A percentile compares a stretch with the other conserved stretches of the same genome.
phyloP scores from a whole-genome alignment of 2,797 vertebrate species.

The Mus minutoides region DNA sequence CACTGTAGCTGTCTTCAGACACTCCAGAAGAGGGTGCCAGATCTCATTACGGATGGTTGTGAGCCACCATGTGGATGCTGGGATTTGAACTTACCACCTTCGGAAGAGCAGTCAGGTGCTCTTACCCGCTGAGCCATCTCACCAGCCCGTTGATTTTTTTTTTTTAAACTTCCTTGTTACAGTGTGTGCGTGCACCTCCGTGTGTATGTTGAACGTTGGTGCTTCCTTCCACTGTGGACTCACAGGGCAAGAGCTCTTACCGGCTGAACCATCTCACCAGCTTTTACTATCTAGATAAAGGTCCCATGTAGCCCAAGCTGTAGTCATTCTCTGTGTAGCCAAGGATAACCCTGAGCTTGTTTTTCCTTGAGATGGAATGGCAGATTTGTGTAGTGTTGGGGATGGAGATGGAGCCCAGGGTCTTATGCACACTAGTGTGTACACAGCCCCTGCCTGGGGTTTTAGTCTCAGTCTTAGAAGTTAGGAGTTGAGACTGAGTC shows the following conservation, averaged over 20 bases:
- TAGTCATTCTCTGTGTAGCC: background rate
- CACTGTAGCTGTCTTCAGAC: too few species aligned
- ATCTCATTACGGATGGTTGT: too few species aligned
- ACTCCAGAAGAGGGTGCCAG: too few species aligned
- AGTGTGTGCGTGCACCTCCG: background rate
- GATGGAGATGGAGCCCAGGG: too few species aligned
- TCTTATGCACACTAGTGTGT: background rate
- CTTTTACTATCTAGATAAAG: background rate
- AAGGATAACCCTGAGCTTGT: background rate
- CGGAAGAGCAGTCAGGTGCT: too few species aligned
- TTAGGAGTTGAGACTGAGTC: background rate
- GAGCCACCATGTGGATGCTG: too few species aligned
- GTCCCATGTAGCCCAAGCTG: background rate
- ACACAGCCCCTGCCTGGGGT: background rate
- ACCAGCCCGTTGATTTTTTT: too few species aligned
- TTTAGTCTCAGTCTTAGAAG: background rate
- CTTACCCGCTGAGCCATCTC: too few species aligned
- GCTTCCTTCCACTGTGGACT: background rate
- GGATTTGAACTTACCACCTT: too few species aligned
- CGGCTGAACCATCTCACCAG: background rate
- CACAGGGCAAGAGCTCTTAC: too few species aligned
- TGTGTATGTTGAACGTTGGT: background rate
- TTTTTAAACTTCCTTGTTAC: background rate
- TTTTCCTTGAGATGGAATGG: background rate
- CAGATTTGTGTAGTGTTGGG: background rate